Evolutionary conservation across 2,797 vertebrate genomes (phyloP).

Genomic region (Philypnodon macrostomus): DNA sequence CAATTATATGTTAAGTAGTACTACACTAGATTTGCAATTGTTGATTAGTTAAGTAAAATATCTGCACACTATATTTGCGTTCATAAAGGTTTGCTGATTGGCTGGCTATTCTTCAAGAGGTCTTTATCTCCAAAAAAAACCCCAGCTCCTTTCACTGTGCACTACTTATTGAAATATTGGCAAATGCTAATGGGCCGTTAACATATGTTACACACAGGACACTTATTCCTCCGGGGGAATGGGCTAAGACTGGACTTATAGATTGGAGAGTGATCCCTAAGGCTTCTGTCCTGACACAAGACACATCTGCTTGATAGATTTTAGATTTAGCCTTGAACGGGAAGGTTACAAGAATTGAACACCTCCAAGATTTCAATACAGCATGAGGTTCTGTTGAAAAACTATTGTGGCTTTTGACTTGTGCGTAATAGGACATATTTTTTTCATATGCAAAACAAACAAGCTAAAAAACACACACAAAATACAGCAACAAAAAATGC

Average conservation of each 20-base stretch:
- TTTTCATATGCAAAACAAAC: no score
- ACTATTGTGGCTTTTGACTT: no score
- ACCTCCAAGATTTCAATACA: neutral
- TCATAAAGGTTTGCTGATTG: no score
- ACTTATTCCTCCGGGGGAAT: neutral
- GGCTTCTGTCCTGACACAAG: no score
- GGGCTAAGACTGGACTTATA: neutral
- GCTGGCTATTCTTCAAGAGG: neutral
- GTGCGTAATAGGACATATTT: no score
- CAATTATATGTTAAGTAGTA: no score
- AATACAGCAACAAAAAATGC: no score
- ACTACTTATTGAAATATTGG: neutral
- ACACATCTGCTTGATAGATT: constrained; percentile 1
- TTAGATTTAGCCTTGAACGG: neutral
- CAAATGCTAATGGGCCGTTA: neutral
- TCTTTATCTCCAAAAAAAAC: neutral
- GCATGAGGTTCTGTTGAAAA: no score
- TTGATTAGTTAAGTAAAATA: no score
- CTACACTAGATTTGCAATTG: no score
- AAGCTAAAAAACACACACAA: no score
- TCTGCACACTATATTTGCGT: no score
- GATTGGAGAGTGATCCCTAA: neutral
- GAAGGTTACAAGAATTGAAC: neutral
- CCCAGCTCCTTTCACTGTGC: neutral
- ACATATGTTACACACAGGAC: constrained; percentile 1